Conservation (phyloP, 2,888 invertebrate genomes). For the Cosmorhoe ocellata region DNA sequence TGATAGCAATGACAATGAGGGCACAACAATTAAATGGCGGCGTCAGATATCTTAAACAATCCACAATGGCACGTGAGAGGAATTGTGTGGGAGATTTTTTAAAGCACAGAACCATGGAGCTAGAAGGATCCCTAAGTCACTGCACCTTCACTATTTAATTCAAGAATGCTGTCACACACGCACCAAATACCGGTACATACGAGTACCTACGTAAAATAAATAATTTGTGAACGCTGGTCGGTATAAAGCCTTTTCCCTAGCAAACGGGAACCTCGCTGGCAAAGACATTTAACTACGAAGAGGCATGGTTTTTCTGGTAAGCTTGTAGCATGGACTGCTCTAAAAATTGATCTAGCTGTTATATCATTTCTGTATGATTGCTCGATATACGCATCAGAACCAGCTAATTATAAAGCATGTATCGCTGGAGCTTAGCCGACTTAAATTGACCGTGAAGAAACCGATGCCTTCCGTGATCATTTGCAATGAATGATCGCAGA, state of each 20-base stretch:
- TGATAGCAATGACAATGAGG: slow-evolving; percentile 69
- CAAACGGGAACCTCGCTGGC: no score
- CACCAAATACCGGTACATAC: no score
- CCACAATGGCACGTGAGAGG: slow-evolving; percentile 76
- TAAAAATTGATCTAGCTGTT: slow-evolving; percentile 7
- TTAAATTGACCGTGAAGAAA: slow-evolving; percentile 31
- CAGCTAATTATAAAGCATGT: slow-evolving; percentile 27
- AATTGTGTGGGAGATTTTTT: slow-evolving; percentile 70
- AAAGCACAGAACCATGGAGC: slow-evolving; percentile 18
- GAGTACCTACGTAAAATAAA: no score
- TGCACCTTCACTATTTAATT: neutral
- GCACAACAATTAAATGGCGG: slow-evolving; percentile 68
- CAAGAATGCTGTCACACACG: no score
- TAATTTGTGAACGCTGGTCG: no score
- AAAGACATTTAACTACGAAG: no score
- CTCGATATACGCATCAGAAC: slow-evolving; percentile 8
- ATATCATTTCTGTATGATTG: neutral
- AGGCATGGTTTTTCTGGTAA: no score
- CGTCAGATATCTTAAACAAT: slow-evolving; percentile 65
- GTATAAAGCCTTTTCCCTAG: no score
- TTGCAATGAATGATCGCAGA: slow-evolving; percentile 23
- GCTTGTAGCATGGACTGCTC: no score
- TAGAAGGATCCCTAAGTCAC: slow-evolving; percentile 8
- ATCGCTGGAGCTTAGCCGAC: slow-evolving; percentile 24
- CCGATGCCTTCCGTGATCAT: slow-evolving; percentile 27